Base-by-base conservation (phyloP, 1,140 invertebrate genomes). In the Drosophila quadrilineata region DNA sequence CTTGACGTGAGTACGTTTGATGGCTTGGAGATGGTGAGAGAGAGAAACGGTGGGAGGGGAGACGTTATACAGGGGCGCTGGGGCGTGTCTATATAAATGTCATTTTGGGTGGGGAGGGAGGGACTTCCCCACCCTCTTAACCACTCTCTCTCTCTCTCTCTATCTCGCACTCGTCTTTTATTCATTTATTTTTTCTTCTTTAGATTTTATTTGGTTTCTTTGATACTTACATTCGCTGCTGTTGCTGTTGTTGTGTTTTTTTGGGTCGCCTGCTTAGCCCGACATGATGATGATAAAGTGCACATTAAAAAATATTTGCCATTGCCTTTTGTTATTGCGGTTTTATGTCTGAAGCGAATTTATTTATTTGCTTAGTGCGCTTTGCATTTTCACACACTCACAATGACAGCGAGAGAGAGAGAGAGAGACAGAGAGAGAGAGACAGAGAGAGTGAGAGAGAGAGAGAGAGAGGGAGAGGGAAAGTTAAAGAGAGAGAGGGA, bases 251-350 rank as follows among this genome's bases (percentile, higher is more conserved):
- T 48, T 60, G 17, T 24, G 35, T 29, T 24, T 35, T 48, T 72
- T 54, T 70, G 48, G 52, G 59, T 56, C 46, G 35, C 43, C 43
- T 49, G 76, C 76, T 82, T 72, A 65, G 77, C 76, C 68, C 71
- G 76, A 82, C 76, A 82, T 82, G 76, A 82, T 80, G 72, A 79
- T 79, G 75, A 79, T 80, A 79, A 82, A 82, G 73, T 72, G 76
- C 68, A 82, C 72, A 80, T 82, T 82, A 82, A 82, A 82, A 82
- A 82, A 82, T 82, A 79, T 82, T 80, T 72, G 43, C 46, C 62
- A 65, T 46, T 68, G 75, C 71, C 71, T 53, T 67, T 68, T 80
- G 57, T 58, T 46, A 40, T 79, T 69, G 53, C 63, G 28, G 40
- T 66, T 21, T 49, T 36, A 52, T 24, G 19, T 33, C 43, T 66